These are phyloP conservation scores for Rotaria magnacalcarata DNA, from an alignment of 2,888 invertebrate species.

Conservation along the genomic window DNA sequence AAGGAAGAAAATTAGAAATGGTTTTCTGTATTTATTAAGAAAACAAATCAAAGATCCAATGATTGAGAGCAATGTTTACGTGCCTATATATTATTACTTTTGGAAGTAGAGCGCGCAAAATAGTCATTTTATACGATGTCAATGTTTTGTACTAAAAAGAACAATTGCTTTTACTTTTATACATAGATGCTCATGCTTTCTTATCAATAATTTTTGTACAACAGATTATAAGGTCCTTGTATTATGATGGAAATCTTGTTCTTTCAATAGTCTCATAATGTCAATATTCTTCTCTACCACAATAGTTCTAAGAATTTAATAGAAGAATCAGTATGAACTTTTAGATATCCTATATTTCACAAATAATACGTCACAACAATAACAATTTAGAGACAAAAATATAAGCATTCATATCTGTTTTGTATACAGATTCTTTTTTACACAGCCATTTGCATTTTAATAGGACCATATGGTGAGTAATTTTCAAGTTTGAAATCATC, in stretches of 20 bases:
- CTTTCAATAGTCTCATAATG: no score
- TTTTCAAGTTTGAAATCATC: constrained; percentile 79
- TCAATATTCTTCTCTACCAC: no score
- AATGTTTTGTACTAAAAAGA: neutral
- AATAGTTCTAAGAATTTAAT: no score
- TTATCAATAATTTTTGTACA: neutral
- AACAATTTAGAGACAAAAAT: no score
- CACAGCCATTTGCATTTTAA: constrained; percentile 82
- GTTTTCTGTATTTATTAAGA: neutral
- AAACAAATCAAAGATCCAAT: neutral
- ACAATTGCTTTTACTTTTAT: neutral
- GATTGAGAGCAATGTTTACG: neutral
- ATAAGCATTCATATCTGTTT: no score
- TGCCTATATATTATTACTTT: neutral
- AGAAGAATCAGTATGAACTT: no score
- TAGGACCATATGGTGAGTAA: constrained; percentile 82
- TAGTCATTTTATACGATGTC: neutral
- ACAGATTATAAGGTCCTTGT: neutral
- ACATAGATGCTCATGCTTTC: neutral
- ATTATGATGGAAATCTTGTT: neutral
- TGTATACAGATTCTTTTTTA: neutral
- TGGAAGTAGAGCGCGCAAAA: neutral
- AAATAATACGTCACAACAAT: no score
- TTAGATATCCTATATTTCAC: no score
- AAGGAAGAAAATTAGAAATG: neutral